Conservation (phyloP, 2,888 invertebrate genomes). For the Callyntrura guangdongensis region DNA sequence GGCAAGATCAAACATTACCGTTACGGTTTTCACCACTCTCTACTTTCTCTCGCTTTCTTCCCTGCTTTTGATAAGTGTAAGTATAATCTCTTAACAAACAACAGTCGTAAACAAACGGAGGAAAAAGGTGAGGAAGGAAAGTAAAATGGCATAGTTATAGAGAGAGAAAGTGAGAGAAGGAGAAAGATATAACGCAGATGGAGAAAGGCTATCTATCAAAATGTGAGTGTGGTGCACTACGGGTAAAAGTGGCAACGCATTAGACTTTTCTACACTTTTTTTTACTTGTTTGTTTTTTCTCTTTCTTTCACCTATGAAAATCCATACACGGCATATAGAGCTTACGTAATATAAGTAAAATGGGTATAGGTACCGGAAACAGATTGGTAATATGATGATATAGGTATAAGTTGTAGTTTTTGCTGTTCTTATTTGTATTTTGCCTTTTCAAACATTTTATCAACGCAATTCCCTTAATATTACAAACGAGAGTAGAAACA, state of each 20-base stretch:
- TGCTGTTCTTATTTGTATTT: background rate
- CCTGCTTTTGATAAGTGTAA: slow-evolving; percentile 23
- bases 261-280: slow-evolving; percentile 12
- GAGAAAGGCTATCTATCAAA: background rate
- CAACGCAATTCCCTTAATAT: slow-evolving; percentile 36
- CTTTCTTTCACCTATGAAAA: background rate
- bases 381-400: too few relatives aligned
- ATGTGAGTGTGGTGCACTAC: background rate
- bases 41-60: background rate
- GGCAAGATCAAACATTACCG: slow-evolving; percentile 37
- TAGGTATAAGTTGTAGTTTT: background rate
- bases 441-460: slow-evolving; percentile 6
- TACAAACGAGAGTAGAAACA: slow-evolving; percentile 20
- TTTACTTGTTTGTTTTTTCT: slow-evolving; percentile 14
- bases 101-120: slow-evolving; percentile 56
- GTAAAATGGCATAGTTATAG: background rate
- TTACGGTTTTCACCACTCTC: slow-evolving; percentile 1
- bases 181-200: too few relatives aligned
- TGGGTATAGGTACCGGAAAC: background rate
- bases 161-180: too few relatives aligned
- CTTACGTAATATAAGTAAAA: too few relatives aligned
- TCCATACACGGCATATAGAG: too few relatives aligned
- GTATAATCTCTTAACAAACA: slow-evolving; percentile 64
- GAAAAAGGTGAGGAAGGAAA: slow-evolving; percentile 5
- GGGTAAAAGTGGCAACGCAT: slow-evolving; percentile 21